Conservation (phyloP, 1,140 invertebrate genomes). For the Episyrphus balteatus region DNA sequence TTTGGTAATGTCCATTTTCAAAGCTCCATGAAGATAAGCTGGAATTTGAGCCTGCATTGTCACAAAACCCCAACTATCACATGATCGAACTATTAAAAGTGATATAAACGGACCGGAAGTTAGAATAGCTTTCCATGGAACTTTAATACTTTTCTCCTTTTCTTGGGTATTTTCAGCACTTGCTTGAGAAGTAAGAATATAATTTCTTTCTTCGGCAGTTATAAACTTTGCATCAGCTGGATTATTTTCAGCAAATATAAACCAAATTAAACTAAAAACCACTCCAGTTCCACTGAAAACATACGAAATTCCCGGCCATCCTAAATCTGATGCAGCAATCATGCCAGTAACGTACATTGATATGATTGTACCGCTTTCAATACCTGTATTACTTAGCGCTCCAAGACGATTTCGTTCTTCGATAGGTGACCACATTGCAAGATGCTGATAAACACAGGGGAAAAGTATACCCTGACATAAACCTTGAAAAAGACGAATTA, state of each 20-base stretch:
- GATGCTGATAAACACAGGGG: conserved; percentile 63
- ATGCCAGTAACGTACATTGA: conserved; percentile 53
- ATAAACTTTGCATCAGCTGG: conserved; percentile 51
- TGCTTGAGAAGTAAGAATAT: conserved; percentile 37
- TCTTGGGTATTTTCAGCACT: too few species aligned
- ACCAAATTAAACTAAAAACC: conserved; percentile 50
- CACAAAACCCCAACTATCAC: conserved; percentile 85
- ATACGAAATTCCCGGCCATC: conserved; percentile 74
- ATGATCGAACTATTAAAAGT: conserved; percentile 29
- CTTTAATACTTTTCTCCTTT: not conserved
- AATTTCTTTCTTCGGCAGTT: conserved; percentile 45
- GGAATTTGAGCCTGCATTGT: conserved; percentile 83
- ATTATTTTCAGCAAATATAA: conserved; percentile 49
- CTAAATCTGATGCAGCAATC: conserved; percentile 48
- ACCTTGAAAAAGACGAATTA: conserved; percentile 59
- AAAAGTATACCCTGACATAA: conserved; percentile 66
- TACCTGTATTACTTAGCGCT: conserved; percentile 50
- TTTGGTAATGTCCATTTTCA: conserved; percentile 62
- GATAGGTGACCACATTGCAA: conserved; percentile 65
- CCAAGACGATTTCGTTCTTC: conserved; percentile 45
- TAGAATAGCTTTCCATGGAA: conserved; percentile 65
- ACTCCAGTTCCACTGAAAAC: conserved; percentile 53
- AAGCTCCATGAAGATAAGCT: conserved; percentile 69
- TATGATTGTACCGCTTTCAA: conserved; percentile 61
- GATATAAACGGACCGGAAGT: conserved; percentile 70